These are phyloP conservation scores for Aricia agestis DNA, from an alignment of 1,140 invertebrate genomes.

Conservation along the genomic window DNA sequence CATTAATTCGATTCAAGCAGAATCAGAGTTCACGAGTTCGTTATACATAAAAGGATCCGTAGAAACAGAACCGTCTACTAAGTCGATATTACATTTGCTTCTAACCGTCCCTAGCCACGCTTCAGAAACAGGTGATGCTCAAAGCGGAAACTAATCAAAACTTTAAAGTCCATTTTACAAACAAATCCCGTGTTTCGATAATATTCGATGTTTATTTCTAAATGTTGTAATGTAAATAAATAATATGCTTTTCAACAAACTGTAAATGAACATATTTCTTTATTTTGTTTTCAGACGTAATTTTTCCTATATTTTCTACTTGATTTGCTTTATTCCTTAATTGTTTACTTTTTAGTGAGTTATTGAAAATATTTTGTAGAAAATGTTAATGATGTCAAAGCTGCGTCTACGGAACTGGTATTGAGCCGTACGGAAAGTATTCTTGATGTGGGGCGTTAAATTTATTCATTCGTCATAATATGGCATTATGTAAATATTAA, in stretches of 20 bases:
- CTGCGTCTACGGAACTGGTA: too few species aligned
- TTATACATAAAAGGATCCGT: neutral
- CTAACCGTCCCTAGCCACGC: neutral
- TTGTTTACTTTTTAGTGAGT: too few species aligned
- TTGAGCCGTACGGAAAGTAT: too few species aligned
- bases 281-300: neutral
- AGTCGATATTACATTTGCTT: neutral
- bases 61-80: neutral
- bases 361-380: too few species aligned
- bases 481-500: too few species aligned
- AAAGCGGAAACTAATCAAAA: slow-evolving; percentile 12
- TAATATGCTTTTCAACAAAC: neutral
- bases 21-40: neutral
- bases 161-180: slow-evolving; percentile 9
- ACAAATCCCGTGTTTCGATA: slow-evolving; percentile 2
- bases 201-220: slow-evolving; percentile 9
- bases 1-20: too few species aligned
- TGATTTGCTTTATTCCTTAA: too few species aligned
- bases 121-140: slow-evolving; percentile 13
- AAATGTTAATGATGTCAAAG: too few species aligned
- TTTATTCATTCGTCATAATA: too few species aligned
- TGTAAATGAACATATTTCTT: neutral
- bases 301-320: too few species aligned
- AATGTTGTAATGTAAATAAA: too few species aligned
- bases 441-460: too few species aligned